Base-by-base conservation (phyloP, 2,888 invertebrate genomes). In the Andrena bicolor region DNA sequence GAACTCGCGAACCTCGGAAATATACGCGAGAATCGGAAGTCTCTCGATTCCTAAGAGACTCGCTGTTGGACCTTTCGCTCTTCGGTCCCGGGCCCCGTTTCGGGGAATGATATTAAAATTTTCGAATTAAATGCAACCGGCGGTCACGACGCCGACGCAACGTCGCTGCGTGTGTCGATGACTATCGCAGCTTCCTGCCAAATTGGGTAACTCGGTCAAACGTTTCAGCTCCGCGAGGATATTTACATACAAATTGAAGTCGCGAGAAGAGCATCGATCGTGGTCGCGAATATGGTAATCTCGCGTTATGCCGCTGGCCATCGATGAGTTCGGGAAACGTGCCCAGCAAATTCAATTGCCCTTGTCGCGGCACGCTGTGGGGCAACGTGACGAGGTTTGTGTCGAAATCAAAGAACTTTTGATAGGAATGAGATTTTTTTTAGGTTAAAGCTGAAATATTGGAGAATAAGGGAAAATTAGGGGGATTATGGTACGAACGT, bases 241-340 rank as follows among this genome's bases (percentile, higher is more conserved):
- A 86, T 86, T 86, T 83, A 61, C 79, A 85, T 80, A 79, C 79
- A 85, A 87, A 80, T 87, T 80, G 75, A 82, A 84, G 63, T 51
- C 48, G 53, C 65, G 56, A 63, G 77, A 49, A 49, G 23, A 53
- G 70, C 69, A 56, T 74, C 76, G 79, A 71, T 68, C 58, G 64
- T 64, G 26, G 28, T 69, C 60, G 63, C 75, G 66, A 82, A 74
- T 80, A 80, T 83, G 83, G 76, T 83, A 80, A 83, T 83, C 64
- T 8, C 28, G 10, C 56, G 56, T 32, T n/a, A 26, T n/a, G 58
- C 68, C 64, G 69, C 49, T 35, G 69, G 60, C 66, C 74, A 78
- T 82, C 76, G 76, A 79, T 53, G 74, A 79, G 63, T 72, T 79
- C 64, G 63, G 71, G 51, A 81, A 82, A 81, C 82, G 72, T 72